Evolutionary conservation across 2,113 vertebrate species (phyloP), one percentile per base, ranked within the genome.

Genomic region (Cinclus mexicanus): DNA sequence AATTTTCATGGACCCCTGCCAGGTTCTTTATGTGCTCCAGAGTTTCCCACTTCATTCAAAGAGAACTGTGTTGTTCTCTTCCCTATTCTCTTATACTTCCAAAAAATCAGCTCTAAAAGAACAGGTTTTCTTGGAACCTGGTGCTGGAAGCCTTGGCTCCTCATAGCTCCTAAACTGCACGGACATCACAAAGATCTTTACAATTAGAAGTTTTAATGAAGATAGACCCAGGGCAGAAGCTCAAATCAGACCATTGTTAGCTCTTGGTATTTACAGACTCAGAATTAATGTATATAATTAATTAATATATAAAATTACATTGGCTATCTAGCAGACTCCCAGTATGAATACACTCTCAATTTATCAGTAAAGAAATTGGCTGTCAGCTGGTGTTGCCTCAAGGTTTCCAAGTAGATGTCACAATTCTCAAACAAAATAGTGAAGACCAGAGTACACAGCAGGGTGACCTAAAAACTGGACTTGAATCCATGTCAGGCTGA

Each of bases 1-100:
- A 97, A 95, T 93, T 95, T 96, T 91, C 83, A 60, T 92, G 92
- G 76, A 68, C 16, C 33, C 31, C 68, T 90, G 95, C 92, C 95
- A 96, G 60, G 60, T 94, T 92, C 76, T 96, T 96, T 93, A 89
- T 93, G 69, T 81, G 72, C 92, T 90, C 50, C 63, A 84, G 93
- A 93, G 93, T 64, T 94, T 72, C 47, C 39, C 63, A 59, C 47
- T 87, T 79, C 91, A 89, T 92, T 96, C 84, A 87, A 31, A 85
- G 57, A 79, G 65, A 95, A 80, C 12, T 52, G 44, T 6, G 72
- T 84, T 87, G 39, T 77, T 95, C 69, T 59, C 61, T 75, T 80
- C 35, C 29, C 47, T 22, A 25, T 39, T 78, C 44, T 81, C 59
- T 87, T 33, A 33, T 57, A 84, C 78, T 77, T 86, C 3, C 2